Evolutionary conservation across 2,888 invertebrate species (phyloP).

Genomic region (Orthonychiurus folsomi): DNA sequence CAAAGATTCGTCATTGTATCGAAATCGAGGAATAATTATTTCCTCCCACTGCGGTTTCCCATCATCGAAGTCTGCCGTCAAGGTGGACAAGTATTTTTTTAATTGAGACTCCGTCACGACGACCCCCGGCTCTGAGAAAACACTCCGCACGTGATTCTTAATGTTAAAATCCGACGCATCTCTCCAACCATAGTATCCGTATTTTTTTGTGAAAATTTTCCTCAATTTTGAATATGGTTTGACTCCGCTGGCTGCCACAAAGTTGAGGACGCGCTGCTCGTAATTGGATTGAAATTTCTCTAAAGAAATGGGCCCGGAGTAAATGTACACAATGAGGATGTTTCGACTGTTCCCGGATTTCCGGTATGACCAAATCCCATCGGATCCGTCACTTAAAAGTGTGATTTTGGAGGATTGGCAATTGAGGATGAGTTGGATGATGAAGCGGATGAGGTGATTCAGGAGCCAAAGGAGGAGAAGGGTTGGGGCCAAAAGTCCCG

Average conservation of each 20-base stretch:
- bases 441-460: slow-evolving; percentile 26
- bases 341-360: slow-evolving; percentile 32
- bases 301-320: slow-evolving; percentile 21
- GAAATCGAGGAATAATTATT: slow-evolving; percentile 29
- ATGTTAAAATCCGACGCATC: slow-evolving; percentile 29
- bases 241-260: slow-evolving; percentile 17
- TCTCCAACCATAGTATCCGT: slow-evolving; percentile 31
- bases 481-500: slow-evolving; percentile 23
- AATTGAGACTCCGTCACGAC: slow-evolving; percentile 21
- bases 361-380: slow-evolving; percentile 30
- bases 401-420: slow-evolving; percentile 9
- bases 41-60: slow-evolving; percentile 36
- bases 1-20: slow-evolving; percentile 16
- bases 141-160: slow-evolving; percentile 23
- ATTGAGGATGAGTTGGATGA: slow-evolving; percentile 17
- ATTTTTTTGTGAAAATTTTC: slow-evolving; percentile 24
- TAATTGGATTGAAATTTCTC: slow-evolving; percentile 22
- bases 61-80: slow-evolving; percentile 30
- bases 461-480: slow-evolving; percentile 17
- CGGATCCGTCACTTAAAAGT: slow-evolving; percentile 27
- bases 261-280: slow-evolving; percentile 21
- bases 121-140: slow-evolving; percentile 7
- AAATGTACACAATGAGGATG: slow-evolving; percentile 23
- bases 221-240: slow-evolving; percentile 30
- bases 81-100: slow-evolving; percentile 16